Evolutionary conservation across 2,797 vertebrate species (phyloP).

Genomic region (Steatocranus sp.): DNA sequence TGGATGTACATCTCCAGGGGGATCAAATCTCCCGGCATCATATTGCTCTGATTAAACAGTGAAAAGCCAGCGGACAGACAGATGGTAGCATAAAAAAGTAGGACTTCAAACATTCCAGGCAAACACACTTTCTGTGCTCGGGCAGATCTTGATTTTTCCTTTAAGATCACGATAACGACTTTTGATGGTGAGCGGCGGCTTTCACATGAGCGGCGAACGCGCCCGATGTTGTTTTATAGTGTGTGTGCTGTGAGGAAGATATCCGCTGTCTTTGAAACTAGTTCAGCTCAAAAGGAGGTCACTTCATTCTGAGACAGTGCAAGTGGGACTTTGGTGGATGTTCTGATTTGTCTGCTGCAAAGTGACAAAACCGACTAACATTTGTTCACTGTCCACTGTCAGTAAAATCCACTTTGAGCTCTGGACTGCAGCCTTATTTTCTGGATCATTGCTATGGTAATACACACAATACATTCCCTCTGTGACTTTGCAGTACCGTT

Average conservation of each 20-base stretch:
- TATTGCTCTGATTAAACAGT: conserved; percentile 63
- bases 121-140: neutral
- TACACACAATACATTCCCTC: neutral
- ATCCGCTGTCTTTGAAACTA: conserved; percentile 62
- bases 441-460: neutral
- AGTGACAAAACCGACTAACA: conserved; percentile 30
- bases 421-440: neutral
- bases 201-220: neutral
- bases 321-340: conserved; percentile 59
- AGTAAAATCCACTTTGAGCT: conserved; percentile 8
- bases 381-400: conserved; percentile 7
- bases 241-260: neutral
- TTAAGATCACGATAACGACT: neutral
- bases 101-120: conserved; percentile 28
- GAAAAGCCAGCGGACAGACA: conserved; percentile 45
- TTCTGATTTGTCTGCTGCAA: conserved; percentile 57
- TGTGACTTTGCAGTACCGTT: neutral
- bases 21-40: conserved; percentile 53
- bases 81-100: conserved; percentile 43
- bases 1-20: conserved; percentile 38
- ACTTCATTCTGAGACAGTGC: conserved; percentile 62
- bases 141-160: neutral
- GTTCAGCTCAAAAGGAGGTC: conserved; percentile 71
- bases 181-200: neutral
- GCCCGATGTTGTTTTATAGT: neutral